These are phyloP conservation scores for Rana temporaria DNA, from an alignment of 2,113 vertebrate genomes.

Conservation along the genomic window DNA sequence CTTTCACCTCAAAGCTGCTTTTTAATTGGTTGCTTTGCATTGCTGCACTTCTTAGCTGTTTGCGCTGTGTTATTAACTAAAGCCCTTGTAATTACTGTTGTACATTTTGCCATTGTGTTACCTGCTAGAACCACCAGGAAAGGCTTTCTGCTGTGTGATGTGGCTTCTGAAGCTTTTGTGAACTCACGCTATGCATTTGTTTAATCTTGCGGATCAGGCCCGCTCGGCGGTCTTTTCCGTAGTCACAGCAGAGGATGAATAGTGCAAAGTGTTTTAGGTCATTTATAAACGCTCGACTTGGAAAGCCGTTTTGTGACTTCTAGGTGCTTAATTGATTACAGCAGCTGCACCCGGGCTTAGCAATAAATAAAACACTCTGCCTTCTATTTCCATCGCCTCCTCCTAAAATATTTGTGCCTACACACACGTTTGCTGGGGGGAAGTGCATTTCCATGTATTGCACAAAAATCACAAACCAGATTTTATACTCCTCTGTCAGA, in stretches of 20 bases:
- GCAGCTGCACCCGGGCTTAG: neutral
- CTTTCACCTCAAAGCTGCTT: too few species aligned
- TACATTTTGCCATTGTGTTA: too few species aligned
- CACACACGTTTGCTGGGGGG: neutral
- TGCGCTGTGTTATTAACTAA: too few species aligned
- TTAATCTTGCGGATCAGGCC: neutral
- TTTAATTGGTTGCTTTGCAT: too few species aligned
- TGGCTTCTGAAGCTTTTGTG: neutral
- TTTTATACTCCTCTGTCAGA: too few species aligned
- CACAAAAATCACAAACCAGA: too few species aligned
- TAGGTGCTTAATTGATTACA: slow-evolving; percentile 43
- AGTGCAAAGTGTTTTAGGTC: slow-evolving; percentile 13
- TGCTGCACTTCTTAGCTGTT: too few species aligned
- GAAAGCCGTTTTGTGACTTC: slow-evolving; percentile 3
- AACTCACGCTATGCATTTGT: neutral
- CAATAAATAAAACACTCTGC: slow-evolving; percentile 14
- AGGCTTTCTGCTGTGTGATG: neutral
- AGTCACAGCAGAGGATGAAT: slow-evolving; percentile 2
- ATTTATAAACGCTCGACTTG: slow-evolving; percentile 13
- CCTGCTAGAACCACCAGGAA: too few species aligned
- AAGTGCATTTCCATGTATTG: too few species aligned
- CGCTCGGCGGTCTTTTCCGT: neutral
- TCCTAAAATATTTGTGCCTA: neutral
- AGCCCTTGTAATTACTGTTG: too few species aligned
- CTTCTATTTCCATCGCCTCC: neutral